Evolutionary conservation across 2,113 vertebrate genomes (phyloP), one percentile per base, ranked within the genome.

Genomic region (Dermatemys mawii): DNA sequence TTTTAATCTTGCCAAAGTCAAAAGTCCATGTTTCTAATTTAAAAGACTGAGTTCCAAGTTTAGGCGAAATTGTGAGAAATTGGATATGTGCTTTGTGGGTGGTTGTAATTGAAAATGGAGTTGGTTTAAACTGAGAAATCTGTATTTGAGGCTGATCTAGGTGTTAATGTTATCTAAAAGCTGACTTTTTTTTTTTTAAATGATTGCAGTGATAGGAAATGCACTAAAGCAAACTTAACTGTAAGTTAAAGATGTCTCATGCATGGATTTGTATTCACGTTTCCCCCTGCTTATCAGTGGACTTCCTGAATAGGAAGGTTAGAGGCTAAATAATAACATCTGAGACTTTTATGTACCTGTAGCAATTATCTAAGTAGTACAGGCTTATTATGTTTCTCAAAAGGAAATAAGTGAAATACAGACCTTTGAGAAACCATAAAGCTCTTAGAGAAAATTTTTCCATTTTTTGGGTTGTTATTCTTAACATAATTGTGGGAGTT

Each of bases 21-120:
- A 92, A 95, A 95, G 92, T 95, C 93, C 75, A 19, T 60, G 82
- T 95, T 95, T 96, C 86, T 90, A 67, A 84, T 63, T 88, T 93
- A 67, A 92, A 63, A 91, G 86, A 92, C 83, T 94, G 90, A 95
- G 57, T 29, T 86, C 95, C 83, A 90, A 93, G 86, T 80, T 83
- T 86, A 91, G 92, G 87, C 95, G 90, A 94, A 95, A 53, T 86
- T 41, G 49, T 86, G 44, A 83, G 82, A 75, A 82, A 79, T 6
- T 8, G 24, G 48, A 90, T 73, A 35, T 67, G 46, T 90, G 73
- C 35, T 89, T 38, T 0, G 0, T 53, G 89, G 83, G 22, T 87
- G 21, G 29, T 24, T 26, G 51, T 41, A 41, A 4, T 80, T 85
- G 57, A 50, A 78, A 88, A 50, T 73, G 5, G 51, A 57, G 9